phyloP scores from a whole-genome alignment of 2,888 invertebrate species.

The Ceramica pisi region DNA sequence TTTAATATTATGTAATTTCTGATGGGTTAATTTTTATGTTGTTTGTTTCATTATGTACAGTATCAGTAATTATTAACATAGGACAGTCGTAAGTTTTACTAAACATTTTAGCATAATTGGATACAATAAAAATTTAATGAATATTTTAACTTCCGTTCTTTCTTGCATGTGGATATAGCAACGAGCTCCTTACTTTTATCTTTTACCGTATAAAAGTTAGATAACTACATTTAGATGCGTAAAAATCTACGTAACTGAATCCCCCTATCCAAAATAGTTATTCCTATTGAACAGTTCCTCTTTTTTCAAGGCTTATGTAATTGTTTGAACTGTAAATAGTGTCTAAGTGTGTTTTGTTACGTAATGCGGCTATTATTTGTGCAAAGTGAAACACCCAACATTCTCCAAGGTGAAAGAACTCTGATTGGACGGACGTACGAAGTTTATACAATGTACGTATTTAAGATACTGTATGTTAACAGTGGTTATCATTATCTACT shows the following conservation, averaged over 20 bases:
- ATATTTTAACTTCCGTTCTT: too few relatives aligned
- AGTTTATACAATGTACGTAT: neutral
- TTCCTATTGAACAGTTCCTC: conserved; percentile 38
- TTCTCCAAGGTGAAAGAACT: conserved; percentile 62
- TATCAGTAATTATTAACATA: too few relatives aligned
- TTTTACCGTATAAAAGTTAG: too few relatives aligned
- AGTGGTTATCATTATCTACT: neutral
- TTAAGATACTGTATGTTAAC: neutral
- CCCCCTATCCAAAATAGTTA: neutral
- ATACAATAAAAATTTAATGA: too few relatives aligned
- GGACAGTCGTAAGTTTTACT: too few relatives aligned
- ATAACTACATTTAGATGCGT: neutral
- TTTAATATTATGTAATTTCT: too few relatives aligned
- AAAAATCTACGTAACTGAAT: conserved; percentile 13
- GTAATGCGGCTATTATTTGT: conserved; percentile 52
- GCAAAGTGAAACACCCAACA: conserved; percentile 60
- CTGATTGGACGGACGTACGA: conserved; percentile 32
- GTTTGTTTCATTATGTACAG: too few relatives aligned
- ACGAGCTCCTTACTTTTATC: too few relatives aligned
- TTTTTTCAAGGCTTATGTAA: conserved; percentile 48
- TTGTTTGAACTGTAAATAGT: conserved; percentile 37
- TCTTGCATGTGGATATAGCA: too few relatives aligned
- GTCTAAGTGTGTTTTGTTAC: conserved; percentile 45
- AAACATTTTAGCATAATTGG: too few relatives aligned
- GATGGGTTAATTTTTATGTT: too few relatives aligned